Evolutionary conservation across 2,797 vertebrate genomes (phyloP), one percentile per base, ranked within the genome.

Genomic region (Pipistrellus nathusii): DNA sequence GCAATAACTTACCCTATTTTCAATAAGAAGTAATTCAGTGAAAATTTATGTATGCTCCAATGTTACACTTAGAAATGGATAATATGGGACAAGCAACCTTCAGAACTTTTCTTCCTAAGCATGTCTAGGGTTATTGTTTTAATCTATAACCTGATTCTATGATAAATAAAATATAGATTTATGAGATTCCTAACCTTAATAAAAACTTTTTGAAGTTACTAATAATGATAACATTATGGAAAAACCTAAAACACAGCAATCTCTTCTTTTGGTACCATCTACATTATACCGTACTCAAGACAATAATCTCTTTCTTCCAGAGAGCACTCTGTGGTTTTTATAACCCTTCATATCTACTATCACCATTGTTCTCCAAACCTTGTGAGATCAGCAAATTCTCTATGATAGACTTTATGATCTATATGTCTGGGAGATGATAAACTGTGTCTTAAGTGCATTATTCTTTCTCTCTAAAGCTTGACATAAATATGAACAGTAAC

Each of bases 151-250:
- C 20, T 66, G 32, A 53, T 66, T 35, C 44, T 51, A 27, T 53
- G 32, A 69, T 23, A 88, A 88, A 48, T 27, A 18, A 78, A 80
- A 93, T 94, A 48, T 11, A 6, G 46, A 76, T 3, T 66, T 44
- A 18, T 3, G n/a, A 75, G 15, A 62, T 73, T 89, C 53, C 46
- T 30, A 85, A 86, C 1, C 2, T 71, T 46, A 82, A 85, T 51
- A 81, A 93, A 90, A 82, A 12, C 11, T 18, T 86, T 88, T 80
- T 64, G 38, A 55, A 75, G 46, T 75, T 80, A 73, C 72, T 44
- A 21, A 62, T 46, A 27, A 81, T 76, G 38, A 66, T 66, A 38
- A 72, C 11, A 30, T 38, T 68, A 51, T 23, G 18, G n/a, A 71
- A 59, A 94, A 15, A 69, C 18, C 17, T 38, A 73, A 80, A 77